Conservation (phyloP, 1,140 invertebrate species). For the Pseudachorutes palmiensis region DNA sequence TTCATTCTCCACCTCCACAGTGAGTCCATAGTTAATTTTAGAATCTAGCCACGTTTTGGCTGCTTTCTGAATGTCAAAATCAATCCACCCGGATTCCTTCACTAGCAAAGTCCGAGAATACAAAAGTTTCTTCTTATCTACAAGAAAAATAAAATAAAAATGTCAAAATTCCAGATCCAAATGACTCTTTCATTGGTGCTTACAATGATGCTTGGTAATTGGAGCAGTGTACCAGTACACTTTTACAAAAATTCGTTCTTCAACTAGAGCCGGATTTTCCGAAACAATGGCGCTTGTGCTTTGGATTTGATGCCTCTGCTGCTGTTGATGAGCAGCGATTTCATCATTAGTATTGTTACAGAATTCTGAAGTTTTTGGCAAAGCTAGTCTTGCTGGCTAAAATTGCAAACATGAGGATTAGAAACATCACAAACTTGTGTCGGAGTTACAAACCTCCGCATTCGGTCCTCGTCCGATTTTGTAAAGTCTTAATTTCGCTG, state of each 20-base stretch:
- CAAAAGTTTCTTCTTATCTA: conserved; percentile 50
- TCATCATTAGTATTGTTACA: conserved; percentile 27
- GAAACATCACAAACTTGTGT: conserved; percentile 39
- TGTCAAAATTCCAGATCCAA: not conserved
- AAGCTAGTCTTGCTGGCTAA: not conserved
- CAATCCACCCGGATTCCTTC: conserved; percentile 41
- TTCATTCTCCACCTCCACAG: conserved; percentile 55
- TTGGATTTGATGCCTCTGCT: not conserved
- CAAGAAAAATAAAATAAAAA: conserved; percentile 14
- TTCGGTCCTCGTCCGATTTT: conserved; percentile 41
- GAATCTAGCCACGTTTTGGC: conserved; percentile 40
- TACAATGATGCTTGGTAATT: conserved; percentile 51
- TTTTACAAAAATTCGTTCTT: conserved; percentile 53
- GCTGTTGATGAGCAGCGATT: not conserved
- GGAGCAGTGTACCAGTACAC: conserved; percentile 54
- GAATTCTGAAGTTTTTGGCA: conserved; percentile 18
- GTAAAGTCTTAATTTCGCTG: conserved; percentile 50
- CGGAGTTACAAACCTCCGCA: conserved; percentile 37
- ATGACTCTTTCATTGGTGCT: conserved; percentile 25
- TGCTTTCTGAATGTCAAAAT: conserved; percentile 43
- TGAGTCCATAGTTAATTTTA: conserved; percentile 51
- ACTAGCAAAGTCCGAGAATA: conserved; percentile 49
- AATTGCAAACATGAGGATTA: conserved; percentile 19
- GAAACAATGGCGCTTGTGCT: not conserved
- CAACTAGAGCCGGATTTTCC: conserved; percentile 27